Evolutionary conservation across 2,888 invertebrate genomes (phyloP).

Genomic region (Drosophila mettleri): DNA sequence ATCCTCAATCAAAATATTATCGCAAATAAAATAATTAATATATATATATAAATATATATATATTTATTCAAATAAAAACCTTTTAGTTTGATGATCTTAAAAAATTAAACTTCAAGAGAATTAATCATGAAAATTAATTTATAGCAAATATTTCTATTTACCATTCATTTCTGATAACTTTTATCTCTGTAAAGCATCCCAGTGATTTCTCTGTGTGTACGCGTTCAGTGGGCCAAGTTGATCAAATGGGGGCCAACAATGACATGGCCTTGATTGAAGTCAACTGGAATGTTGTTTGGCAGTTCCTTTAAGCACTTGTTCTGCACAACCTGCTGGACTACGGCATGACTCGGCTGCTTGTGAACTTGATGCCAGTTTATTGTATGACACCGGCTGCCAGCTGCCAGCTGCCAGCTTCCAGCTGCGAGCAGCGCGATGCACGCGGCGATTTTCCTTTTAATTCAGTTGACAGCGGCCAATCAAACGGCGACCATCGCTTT

Average conservation of each 20-base stretch:
- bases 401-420: constrained; percentile 6
- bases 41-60: too few relatives aligned
- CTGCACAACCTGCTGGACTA: constrained; percentile 4
- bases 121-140: too few relatives aligned
- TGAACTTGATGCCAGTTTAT: constrained; percentile 25
- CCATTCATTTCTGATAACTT: too few relatives aligned
- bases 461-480: constrained; percentile 61
- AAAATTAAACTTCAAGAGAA: too few relatives aligned
- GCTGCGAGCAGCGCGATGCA: constrained; percentile 7
- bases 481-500: constrained; percentile 30
- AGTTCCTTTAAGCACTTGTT: constrained; percentile 26
- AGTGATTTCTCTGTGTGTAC: neutral
- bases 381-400: constrained; percentile 28
- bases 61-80: too few relatives aligned
- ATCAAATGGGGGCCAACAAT: constrained; percentile 11
- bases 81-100: too few relatives aligned
- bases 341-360: constrained; percentile 23
- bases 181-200: neutral
- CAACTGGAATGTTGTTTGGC: constrained; percentile 19
- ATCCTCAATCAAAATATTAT: too few relatives aligned
- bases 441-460: constrained; percentile 40
- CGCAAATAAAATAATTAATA: too few relatives aligned
- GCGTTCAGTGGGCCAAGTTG: neutral
- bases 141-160: too few relatives aligned
- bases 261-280: constrained; percentile 10